Conservation (phyloP, 2,797 vertebrate genomes). For the Gadopsis bispinosus region DNA sequence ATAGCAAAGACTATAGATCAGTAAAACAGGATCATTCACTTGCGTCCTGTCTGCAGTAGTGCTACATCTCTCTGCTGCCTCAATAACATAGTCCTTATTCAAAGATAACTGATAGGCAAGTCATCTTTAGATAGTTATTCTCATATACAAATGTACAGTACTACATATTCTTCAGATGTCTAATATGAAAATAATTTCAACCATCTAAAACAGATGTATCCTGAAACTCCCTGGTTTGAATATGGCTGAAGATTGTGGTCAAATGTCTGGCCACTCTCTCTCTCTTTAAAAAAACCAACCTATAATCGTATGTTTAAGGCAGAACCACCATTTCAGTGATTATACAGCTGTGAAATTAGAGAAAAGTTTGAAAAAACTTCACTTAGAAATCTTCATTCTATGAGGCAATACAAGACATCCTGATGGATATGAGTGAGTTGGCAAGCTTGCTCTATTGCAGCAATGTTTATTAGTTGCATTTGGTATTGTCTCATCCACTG, state of each 20-base stretch:
- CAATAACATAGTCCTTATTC: neutral
- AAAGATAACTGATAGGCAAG: neutral
- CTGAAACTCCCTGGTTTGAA: neutral
- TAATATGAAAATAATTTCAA: neutral
- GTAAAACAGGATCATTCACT: neutral
- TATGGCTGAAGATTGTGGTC: neutral
- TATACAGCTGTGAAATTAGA: neutral
- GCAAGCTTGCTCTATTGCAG: conserved; percentile 1
- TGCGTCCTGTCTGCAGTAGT: conserved; percentile 1
- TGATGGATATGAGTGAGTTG: neutral
- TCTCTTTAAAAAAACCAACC: neutral
- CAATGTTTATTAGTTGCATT: neutral
- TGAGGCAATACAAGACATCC: neutral
- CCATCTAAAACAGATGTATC: neutral
- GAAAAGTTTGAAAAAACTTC: neutral
- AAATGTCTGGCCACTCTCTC: neutral
- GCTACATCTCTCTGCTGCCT: too few relatives aligned
- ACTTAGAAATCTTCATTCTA: neutral
- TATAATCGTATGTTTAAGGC: neutral
- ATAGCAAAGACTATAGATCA: neutral
- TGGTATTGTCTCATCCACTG: neutral
- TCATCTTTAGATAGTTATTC: neutral
- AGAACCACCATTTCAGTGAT: neutral
- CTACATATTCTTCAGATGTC: neutral
- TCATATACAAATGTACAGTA: neutral